Percentiles rank a stretch among this genome's conserved stretches.
Evolutionary conservation across 1,140 invertebrate genomes (phyloP).

Genomic region (Antheraea pernyi): DNA sequence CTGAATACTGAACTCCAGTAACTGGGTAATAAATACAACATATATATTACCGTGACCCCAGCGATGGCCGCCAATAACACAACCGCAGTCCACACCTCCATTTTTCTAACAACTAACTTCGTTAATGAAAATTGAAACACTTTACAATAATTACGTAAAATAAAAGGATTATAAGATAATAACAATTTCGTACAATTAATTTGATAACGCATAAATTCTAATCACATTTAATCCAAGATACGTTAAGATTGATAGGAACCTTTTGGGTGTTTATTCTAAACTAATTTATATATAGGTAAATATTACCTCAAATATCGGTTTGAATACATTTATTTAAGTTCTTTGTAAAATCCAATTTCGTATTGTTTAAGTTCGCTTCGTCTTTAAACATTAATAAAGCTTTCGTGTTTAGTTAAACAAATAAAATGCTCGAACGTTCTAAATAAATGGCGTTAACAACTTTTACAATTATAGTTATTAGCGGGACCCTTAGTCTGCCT

Average conservation of each 20-base stretch:
- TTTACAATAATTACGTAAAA: not conserved
- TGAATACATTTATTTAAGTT: too few species aligned
- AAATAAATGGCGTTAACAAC: too few species aligned
- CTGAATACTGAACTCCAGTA: not conserved
- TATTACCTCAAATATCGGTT: not conserved
- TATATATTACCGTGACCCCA: conserved; percentile 8
- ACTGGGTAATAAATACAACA: not conserved
- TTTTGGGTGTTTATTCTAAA: not conserved
- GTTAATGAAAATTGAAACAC: not conserved
- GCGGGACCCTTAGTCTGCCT: too few species aligned
- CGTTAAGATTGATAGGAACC: not conserved
- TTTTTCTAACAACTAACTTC: not conserved
- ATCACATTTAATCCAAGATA: not conserved
- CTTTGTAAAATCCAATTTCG: too few species aligned
- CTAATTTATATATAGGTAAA: not conserved
- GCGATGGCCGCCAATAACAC: conserved; percentile 4
- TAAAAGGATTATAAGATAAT: not conserved
- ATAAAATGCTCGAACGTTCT: too few species aligned
- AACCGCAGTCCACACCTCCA: conserved; percentile 1
- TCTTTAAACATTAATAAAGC: too few species aligned
- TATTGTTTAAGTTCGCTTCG: too few species aligned
- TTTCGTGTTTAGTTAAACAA: too few species aligned
- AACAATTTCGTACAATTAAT: not conserved
- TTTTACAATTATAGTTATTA: too few species aligned
- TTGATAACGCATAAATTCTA: not conserved